These are phyloP conservation scores for Plestiodon gilberti DNA, from an alignment of 2,113 vertebrate genomes.

Conservation along the genomic window DNA sequence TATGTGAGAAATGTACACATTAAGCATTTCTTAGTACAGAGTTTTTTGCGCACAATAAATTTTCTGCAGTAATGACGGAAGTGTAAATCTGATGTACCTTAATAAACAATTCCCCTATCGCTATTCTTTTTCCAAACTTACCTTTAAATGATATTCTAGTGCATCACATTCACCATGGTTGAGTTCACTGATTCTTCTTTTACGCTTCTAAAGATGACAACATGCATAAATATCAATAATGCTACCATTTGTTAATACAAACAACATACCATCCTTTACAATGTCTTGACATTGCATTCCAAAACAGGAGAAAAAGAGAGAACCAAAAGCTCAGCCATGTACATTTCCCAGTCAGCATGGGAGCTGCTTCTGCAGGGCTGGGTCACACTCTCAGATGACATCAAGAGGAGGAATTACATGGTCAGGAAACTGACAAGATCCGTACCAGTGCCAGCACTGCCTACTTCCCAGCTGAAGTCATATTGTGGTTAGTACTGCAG, in stretches of 20 bases:
- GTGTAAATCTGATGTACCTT: neutral
- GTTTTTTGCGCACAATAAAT: neutral
- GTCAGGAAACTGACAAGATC: too few relatives aligned
- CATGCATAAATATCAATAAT: neutral
- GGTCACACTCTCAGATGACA: neutral
- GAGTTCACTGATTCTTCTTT: slow-evolving; percentile 78
- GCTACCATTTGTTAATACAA: neutral
- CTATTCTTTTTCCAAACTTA: slow-evolving; percentile 47
- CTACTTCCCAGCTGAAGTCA: too few relatives aligned
- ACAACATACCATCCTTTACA: neutral
- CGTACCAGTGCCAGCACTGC: too few relatives aligned
- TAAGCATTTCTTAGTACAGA: neutral
- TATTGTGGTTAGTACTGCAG: too few relatives aligned
- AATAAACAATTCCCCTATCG: neutral
- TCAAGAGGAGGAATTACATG: too few relatives aligned
- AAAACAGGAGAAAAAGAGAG: neutral
- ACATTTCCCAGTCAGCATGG: neutral
- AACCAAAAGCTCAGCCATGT: neutral
- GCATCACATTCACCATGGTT: slow-evolving; percentile 92
- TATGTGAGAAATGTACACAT: neutral
- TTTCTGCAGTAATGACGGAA: neutral
- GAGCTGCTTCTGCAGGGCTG: neutral
- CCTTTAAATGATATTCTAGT: slow-evolving; percentile 86
- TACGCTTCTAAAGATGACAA: slow-evolving; percentile 81
- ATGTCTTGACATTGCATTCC: neutral